Conservation (phyloP, 2,797 vertebrate genomes). For the Perodicticus potto region DNA sequence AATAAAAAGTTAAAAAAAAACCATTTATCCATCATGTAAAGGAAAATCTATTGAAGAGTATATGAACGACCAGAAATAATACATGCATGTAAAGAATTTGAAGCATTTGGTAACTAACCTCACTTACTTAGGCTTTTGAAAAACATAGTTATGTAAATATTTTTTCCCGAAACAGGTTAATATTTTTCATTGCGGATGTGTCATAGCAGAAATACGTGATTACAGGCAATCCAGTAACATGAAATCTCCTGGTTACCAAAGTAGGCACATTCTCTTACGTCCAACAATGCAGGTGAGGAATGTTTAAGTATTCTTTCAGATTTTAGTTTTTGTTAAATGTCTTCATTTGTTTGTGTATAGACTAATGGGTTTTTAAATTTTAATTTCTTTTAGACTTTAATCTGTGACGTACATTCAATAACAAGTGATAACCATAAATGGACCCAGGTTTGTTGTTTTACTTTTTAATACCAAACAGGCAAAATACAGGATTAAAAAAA, state of each 20-base stretch:
- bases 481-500: neutral
- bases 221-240: conserved; percentile 96
- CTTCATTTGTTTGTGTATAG: neutral
- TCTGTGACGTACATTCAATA: conserved; percentile 99
- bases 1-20: too few species aligned
- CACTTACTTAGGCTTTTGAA: conserved; percentile 4
- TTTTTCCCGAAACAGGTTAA: conserved; percentile 92
- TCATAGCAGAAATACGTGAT: conserved; percentile 98
- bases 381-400: conserved; percentile 88
- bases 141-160: conserved; percentile 34
- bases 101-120: neutral
- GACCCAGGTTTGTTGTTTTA: conserved; percentile 94
- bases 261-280: conserved; percentile 95
- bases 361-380: neutral
- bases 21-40: neutral
- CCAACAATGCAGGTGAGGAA: conserved; percentile 97
- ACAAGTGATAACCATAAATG: conserved; percentile 99
- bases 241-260: conserved; percentile 97
- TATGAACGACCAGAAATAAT: neutral
- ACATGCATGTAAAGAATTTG: neutral
- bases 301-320: neutral
- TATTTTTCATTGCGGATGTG: conserved; percentile 99
- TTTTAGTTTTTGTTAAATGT: conserved; percentile 58
- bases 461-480: conserved; percentile 26
- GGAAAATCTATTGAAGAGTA: neutral